A percentile compares a stretch with the other conserved stretches of the same genome.
Evolutionary conservation across 2,888 invertebrate genomes (phyloP).

Genomic region (Pasiphila rectangulata): DNA sequence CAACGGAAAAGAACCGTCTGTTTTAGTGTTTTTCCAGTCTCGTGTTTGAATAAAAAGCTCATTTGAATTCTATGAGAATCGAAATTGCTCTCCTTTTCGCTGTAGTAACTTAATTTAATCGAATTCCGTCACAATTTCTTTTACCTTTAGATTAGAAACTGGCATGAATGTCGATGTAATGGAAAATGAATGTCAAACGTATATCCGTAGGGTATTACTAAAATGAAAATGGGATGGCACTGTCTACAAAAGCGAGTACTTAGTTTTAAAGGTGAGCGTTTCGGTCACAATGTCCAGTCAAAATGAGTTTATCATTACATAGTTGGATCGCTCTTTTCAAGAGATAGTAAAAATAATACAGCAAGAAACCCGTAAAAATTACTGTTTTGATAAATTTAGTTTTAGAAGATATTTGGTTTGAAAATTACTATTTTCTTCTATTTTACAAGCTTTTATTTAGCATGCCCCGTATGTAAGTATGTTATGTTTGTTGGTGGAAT

Average conservation of each 20-base stretch:
- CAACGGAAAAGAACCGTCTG: slow-evolving; percentile 50
- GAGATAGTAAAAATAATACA: too few species aligned
- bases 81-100: slow-evolving; percentile 75
- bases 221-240: neutral
- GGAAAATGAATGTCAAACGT: slow-evolving; percentile 34
- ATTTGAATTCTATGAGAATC: slow-evolving; percentile 79
- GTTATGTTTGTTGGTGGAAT: too few species aligned
- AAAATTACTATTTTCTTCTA: too few species aligned
- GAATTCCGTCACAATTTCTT: slow-evolving; percentile 69
- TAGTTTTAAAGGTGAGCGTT: slow-evolving; percentile 3
- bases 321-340: too few species aligned
- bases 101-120: slow-evolving; percentile 79
- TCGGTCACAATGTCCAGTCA: too few species aligned
- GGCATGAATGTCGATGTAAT: slow-evolving; percentile 48
- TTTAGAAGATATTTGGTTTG: too few species aligned
- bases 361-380: too few species aligned
- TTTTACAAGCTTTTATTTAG: too few species aligned
- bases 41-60: slow-evolving; percentile 77
- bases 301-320: too few species aligned
- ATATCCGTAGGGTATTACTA: slow-evolving; percentile 7
- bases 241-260: slow-evolving; percentile 3
- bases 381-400: too few species aligned
- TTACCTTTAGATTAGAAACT: slow-evolving; percentile 64
- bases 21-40: slow-evolving; percentile 66
- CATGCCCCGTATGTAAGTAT: too few species aligned